Conservation (phyloP, 2,797 vertebrate species). For the Siniperca scherzeri region DNA sequence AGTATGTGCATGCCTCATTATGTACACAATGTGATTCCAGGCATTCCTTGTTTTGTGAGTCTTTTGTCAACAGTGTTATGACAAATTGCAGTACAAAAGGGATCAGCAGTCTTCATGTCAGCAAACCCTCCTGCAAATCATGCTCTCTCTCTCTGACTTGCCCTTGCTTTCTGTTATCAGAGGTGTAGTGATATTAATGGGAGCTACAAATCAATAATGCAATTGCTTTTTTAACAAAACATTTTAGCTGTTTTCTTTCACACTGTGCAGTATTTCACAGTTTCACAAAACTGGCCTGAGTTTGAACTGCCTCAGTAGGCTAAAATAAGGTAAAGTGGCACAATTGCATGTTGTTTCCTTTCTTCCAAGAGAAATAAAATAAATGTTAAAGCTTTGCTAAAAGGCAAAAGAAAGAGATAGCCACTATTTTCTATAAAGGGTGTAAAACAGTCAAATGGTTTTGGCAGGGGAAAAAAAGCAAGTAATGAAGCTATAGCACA, state of each 20-base stretch:
- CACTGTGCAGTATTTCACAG: neutral
- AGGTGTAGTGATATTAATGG: constrained; percentile 53
- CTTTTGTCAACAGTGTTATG: constrained; percentile 76
- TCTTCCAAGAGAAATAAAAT: neutral
- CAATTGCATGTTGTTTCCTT: neutral
- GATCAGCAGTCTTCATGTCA: constrained; percentile 74
- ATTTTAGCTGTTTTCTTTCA: constrained; percentile 4
- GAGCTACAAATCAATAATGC: constrained; percentile 66
- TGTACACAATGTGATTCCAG: constrained; percentile 56
- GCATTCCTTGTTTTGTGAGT: constrained; percentile 58
- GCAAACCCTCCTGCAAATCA: constrained; percentile 56
- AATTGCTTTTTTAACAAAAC: constrained; percentile 55
- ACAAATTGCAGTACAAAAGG: constrained; percentile 79
- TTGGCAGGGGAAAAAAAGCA: constrained; percentile 13
- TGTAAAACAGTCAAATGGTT: constrained; percentile 2
- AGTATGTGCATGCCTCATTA: constrained; percentile 58
- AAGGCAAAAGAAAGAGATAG: neutral
- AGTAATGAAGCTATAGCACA: neutral
- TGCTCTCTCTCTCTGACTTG: neutral
- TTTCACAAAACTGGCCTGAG: constrained; percentile 10
- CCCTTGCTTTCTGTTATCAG: constrained; percentile 43
- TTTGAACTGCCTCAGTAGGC: constrained; percentile 6
- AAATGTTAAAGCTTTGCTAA: constrained; percentile 10
- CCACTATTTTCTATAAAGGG: neutral
- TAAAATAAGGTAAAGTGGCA: constrained; percentile 11